These are phyloP conservation scores for Stercorarius parasiticus DNA, from an alignment of 2,113 vertebrate genomes.

Conservation along the genomic window DNA sequence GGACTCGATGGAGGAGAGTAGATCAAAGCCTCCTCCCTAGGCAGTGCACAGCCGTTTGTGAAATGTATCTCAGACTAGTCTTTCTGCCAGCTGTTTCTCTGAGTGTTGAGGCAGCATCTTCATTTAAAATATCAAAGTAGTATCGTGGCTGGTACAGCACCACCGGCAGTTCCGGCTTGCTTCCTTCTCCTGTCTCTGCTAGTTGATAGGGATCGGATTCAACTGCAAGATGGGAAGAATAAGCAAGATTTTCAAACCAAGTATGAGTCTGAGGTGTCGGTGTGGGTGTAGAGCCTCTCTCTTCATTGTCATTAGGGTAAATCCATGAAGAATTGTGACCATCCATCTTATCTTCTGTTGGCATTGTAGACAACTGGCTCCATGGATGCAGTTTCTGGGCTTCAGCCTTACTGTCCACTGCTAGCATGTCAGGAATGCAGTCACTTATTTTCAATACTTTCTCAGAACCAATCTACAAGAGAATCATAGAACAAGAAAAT, in stretches of 20 bases:
- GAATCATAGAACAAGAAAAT: background rate
- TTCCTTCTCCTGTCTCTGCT: background rate
- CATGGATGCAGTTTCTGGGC: background rate
- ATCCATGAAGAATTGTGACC: background rate
- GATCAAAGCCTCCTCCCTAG: background rate
- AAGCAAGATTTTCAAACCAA: background rate
- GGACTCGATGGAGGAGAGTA: background rate
- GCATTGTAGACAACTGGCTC: background rate
- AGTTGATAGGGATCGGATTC: background rate
- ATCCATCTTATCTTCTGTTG: background rate
- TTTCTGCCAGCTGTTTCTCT: background rate
- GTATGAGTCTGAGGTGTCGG: background rate
- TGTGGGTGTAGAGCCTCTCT: background rate
- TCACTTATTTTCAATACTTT: background rate
- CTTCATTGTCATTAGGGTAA: background rate
- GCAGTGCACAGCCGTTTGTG: conserved; percentile 28
- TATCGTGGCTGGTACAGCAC: background rate
- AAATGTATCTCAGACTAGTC: conserved; percentile 49
- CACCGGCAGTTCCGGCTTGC: background rate
- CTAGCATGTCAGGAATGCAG: background rate
- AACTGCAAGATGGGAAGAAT: background rate
- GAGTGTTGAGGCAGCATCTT: background rate
- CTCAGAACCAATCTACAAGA: background rate
- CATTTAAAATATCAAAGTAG: background rate
- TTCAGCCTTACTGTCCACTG: background rate